Evolutionary conservation across 2,113 vertebrate genomes (phyloP), one percentile per base, ranked within the genome.

Genomic region (Petromus typicus): DNA sequence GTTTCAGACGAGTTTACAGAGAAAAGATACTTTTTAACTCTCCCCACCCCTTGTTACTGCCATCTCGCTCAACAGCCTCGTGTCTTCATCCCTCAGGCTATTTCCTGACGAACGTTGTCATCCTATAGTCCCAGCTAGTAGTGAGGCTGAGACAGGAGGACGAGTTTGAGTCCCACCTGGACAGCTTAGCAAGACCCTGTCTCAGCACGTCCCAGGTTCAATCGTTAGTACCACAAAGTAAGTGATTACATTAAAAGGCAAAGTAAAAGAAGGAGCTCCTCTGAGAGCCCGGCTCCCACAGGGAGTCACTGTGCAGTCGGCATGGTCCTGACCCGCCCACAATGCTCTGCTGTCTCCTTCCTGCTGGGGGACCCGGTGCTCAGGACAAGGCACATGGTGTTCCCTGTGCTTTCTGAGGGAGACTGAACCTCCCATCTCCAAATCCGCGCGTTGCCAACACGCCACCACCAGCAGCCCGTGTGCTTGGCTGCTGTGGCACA

Each of bases 71-170:
- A 54, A 40, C 64, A 57, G 48, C 66, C 56, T 57, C 17, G 79
- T 12, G 90, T 40, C 43, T 93, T 63, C 30, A 4, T 45, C 37
- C 85, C 66, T 81, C 57, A 82, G 23, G 80, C 80, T 85, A 37
- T 83, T 37, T 76, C 76, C 88, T 87, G n/a, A 32, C 87, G 76
- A 76, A 32, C 91, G 76, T 89, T 87, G 93, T 75, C 4, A n/a
- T 84, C 57, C 64, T 86, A 89, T 76, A 23, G 83, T 78, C 40
- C 69, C 23, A 73, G 23, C 12, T 27, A 43, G 23, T 73, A 27
- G 23, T 12, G 40, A 73, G 40, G 23, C 69, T 4, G 11, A 73
- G 69, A 73, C 69, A 73, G 37, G 69, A 73, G 37, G 37, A 43
- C 37, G 43, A 73, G 23, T 73, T 73, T 5, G 22, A 43, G 69